phyloP scores from a whole-genome alignment of 2,888 invertebrate species.

The Oegoconia quadripuncta region DNA sequence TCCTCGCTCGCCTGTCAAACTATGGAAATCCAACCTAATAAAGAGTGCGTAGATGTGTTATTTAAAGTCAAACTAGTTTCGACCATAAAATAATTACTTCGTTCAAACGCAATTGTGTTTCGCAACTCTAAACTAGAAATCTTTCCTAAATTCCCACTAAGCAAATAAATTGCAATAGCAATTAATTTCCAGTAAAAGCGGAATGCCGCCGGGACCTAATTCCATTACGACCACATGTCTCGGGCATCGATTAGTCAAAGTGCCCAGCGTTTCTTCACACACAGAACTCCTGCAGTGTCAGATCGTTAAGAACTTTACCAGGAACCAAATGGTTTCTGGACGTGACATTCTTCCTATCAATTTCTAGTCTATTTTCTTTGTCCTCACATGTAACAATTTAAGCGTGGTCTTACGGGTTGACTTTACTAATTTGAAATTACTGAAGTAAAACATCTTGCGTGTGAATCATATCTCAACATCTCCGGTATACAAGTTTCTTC shows the following conservation, averaged over 20 bases:
- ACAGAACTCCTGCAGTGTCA: constrained; percentile 19
- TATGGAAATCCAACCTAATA: too few relatives aligned
- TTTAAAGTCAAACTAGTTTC: too few relatives aligned
- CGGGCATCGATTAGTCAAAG: constrained; percentile 24
- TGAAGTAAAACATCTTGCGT: neutral
- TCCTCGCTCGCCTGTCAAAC: too few relatives aligned
- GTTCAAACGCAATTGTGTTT: too few relatives aligned
- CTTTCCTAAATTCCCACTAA: constrained; percentile 4
- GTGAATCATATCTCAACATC: too few relatives aligned
- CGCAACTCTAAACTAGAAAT: neutral
- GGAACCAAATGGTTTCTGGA: too few relatives aligned
- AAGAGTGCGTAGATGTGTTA: too few relatives aligned
- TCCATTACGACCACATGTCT: constrained; percentile 22
- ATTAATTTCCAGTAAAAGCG: constrained; percentile 20
- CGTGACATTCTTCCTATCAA: neutral
- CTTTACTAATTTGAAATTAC: neutral
- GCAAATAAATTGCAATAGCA: constrained; percentile 17
- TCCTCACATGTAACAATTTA: too few relatives aligned
- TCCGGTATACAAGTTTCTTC: too few relatives aligned
- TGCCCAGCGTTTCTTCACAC: constrained; percentile 15
- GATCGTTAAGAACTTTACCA: constrained; percentile 19
- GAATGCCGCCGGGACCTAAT: constrained; percentile 20
- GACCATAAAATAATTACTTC: neutral
- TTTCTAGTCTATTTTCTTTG: too few relatives aligned
- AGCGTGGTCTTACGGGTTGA: too few relatives aligned